Percentiles rank a stretch among this genome's conserved stretches.
These are phyloP conservation scores for Heliocidaris erythrogramma DNA, from an alignment of 35 echinoderm and acorn worm genomes.

Conservation along the genomic window DNA sequence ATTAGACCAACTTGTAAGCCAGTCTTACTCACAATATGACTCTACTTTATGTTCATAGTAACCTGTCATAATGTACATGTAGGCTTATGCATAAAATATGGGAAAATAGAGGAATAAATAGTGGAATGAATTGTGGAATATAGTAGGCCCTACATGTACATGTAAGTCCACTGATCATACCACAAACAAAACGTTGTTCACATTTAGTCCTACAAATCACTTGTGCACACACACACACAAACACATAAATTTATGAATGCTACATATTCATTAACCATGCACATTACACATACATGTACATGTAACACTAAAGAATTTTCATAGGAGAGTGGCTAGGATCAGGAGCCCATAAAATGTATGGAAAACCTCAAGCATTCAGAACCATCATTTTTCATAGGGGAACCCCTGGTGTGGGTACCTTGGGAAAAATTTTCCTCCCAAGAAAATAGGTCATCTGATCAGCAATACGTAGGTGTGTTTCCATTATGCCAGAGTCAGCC, in stretches of 20 bases:
- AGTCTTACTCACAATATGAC: too few species aligned
- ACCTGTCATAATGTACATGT: too few species aligned
- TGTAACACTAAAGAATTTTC: background rate
- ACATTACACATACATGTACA: background rate
- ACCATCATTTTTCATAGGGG: background rate
- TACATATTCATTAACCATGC: background rate
- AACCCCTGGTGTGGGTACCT: constrained; percentile 14
- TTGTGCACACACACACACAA: background rate
- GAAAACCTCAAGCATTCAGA: background rate
- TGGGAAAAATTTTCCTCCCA: constrained; percentile 10
- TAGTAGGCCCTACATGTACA: background rate
- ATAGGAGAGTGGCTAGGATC: background rate
- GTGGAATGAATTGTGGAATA: too few species aligned
- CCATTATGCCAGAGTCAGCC: background rate
- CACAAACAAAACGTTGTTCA: too few species aligned
- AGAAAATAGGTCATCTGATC: constrained; percentile 9
- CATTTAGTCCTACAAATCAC: too few species aligned
- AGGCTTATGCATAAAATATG: too few species aligned
- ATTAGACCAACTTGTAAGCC: too few species aligned
- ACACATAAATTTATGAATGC: background rate
- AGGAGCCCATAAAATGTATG: background rate
- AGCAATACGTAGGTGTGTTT: background rate
- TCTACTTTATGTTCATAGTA: too few species aligned
- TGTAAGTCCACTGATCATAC: background rate
- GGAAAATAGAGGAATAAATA: too few species aligned